phyloP scores from a whole-genome alignment of 2,888 invertebrate genomes.

The Sphaeridia pumilis region DNA sequence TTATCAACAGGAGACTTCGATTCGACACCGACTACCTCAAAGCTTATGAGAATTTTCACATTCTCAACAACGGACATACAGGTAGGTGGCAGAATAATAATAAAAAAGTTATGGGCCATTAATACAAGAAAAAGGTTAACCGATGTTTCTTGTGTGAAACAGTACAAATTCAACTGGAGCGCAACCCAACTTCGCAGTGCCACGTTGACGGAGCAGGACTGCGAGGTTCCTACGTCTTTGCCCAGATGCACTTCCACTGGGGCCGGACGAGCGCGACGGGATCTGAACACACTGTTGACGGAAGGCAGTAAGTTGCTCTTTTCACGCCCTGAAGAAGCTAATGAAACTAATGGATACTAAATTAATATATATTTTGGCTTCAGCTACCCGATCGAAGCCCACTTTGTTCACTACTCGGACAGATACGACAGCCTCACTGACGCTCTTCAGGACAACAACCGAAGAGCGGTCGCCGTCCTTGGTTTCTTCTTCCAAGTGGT shows the following conservation, averaged over 20 bases:
- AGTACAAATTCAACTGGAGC: slow-evolving; percentile 31
- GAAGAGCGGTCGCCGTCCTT: slow-evolving; percentile 31
- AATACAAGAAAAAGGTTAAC: too few species aligned
- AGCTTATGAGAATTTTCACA: slow-evolving; percentile 17
- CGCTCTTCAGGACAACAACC: slow-evolving; percentile 27
- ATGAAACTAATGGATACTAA: too few species aligned
- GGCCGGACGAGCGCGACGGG: slow-evolving; percentile 24
- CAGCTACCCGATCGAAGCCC: slow-evolving; percentile 31
- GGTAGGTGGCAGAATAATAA: slow-evolving; percentile 15
- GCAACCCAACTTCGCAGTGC: slow-evolving; percentile 21
- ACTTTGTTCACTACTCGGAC: slow-evolving; percentile 32
- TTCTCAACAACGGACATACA: slow-evolving; percentile 34
- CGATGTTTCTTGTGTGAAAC: too few species aligned
- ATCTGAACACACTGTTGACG: slow-evolving; percentile 30
- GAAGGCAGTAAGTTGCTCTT: slow-evolving; percentile 26
- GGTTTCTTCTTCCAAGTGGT: slow-evolving; percentile 33
- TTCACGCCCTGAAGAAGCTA: too few species aligned
- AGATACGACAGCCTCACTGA: slow-evolving; percentile 23
- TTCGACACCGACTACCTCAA: slow-evolving; percentile 25
- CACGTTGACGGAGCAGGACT: slow-evolving; percentile 27
- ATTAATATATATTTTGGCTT: slow-evolving; percentile 6
- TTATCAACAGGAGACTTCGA: slow-evolving; percentile 17
- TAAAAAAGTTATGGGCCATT: too few species aligned
- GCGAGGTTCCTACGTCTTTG: slow-evolving; percentile 25
- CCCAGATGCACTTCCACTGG: slow-evolving; percentile 35